phyloP scores from a whole-genome alignment of 37 sponge, comb jelly and placozoan genomes.

The Petrosia ficiformis region DNA sequence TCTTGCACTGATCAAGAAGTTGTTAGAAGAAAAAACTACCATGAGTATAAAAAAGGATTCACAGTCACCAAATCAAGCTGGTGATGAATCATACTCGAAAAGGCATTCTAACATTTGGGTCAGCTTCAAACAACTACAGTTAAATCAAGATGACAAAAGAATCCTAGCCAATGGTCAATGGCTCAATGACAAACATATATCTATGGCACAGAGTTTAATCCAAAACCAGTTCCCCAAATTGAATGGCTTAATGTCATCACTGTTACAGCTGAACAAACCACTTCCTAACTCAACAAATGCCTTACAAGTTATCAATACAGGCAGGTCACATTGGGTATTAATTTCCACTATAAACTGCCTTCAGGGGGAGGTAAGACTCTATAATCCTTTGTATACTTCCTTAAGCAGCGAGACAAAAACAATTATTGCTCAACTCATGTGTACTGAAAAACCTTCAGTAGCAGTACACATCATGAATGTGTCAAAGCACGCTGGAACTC shows the following conservation, averaged over 20 bases:
- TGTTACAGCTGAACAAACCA: conserved; percentile 11
- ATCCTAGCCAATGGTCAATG: neutral
- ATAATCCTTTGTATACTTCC: conserved; percentile 14
- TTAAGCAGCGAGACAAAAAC: conserved; percentile 12
- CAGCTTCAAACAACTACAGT: no score
- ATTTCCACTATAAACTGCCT: conserved; percentile 4
- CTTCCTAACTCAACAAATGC: neutral
- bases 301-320: conserved; percentile 32
- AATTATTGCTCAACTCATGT: conserved; percentile 21
- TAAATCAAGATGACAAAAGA: neutral
- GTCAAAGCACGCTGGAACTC: conserved; percentile 25
- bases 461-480: conserved; percentile 28
- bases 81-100: no score
- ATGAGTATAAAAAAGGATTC: no score
- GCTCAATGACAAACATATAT: neutral
- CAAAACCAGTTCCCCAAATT: neutral
- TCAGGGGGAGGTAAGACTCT: neutral
- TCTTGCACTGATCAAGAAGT: no score
- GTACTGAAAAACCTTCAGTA: neutral
- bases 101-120: no score
- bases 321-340: conserved; percentile 37
- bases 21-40: neutral
- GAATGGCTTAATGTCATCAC: conserved; percentile 7
- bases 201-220: neutral
- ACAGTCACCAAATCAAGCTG: no score